These are phyloP conservation scores for Microtus agrestis DNA, from an alignment of 2,797 vertebrate species.

Conservation along the genomic window DNA sequence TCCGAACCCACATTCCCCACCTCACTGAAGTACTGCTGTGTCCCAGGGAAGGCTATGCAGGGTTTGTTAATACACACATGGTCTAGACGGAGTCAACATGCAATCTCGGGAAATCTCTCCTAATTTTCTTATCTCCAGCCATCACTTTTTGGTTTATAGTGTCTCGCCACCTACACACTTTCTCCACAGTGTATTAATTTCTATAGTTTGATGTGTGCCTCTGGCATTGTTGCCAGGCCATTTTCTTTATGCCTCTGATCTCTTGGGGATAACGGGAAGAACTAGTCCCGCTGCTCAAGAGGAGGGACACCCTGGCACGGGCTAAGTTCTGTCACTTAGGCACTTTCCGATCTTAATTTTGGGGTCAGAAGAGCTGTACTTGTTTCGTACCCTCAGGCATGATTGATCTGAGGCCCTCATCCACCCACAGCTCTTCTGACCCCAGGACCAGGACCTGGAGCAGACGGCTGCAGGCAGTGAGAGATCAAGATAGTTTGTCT, in stretches of 20 bases:
- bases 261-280: neutral
- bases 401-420: no score
- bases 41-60: neutral
- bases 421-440: neutral
- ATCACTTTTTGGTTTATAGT: constrained; percentile 2
- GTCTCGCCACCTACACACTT: neutral
- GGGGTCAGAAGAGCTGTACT: no score
- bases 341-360: neutral
- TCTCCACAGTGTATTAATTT: neutral
- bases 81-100: neutral
- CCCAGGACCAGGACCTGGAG: no score
- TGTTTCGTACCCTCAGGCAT: no score
- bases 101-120: neutral
- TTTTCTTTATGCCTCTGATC: neutral
- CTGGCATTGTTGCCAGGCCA: neutral
- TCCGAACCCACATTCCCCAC: neutral
- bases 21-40: neutral
- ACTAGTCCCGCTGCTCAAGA: neutral
- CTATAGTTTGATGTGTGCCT: neutral
- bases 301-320: neutral
- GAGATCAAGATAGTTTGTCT: neutral
- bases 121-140: neutral
- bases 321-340: neutral
- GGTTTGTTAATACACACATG: neutral
- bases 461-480: neutral